Evolutionary conservation across 2,797 vertebrate genomes (phyloP).

Genomic region (Masticophis lateralis): DNA sequence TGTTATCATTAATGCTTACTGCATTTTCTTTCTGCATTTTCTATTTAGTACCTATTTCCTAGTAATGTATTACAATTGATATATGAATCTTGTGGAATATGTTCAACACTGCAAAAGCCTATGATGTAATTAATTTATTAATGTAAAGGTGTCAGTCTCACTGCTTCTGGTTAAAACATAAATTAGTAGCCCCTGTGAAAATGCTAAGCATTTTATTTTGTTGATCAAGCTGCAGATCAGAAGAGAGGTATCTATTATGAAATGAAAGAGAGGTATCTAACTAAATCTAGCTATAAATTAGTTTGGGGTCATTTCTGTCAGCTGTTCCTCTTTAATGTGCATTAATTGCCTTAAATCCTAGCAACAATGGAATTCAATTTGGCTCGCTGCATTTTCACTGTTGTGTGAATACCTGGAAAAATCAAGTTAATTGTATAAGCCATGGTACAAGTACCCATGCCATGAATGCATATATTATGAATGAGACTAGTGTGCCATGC

Average conservation of each 20-base stretch:
- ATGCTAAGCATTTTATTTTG: neutral
- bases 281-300: neutral
- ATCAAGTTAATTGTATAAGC: neutral
- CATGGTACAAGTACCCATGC: neutral
- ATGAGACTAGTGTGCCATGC: neutral
- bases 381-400: neutral
- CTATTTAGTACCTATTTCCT: neutral
- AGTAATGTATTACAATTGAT: neutral
- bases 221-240: neutral
- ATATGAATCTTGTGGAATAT: neutral
- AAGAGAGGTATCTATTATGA: neutral
- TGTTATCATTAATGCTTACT: neutral
- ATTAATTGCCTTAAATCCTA: neutral
- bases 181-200: neutral
- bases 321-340: neutral
- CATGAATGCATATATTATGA: neutral
- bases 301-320: neutral
- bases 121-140: neutral
- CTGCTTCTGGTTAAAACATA: neutral
- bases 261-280: neutral
- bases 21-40: neutral
- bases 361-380: neutral
- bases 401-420: neutral
- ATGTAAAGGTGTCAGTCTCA: neutral
- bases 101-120: neutral